Percentiles rank a stretch among this genome's conserved stretches.
These are phyloP conservation scores for Tenebrio molitor DNA, from an alignment of 1,140 invertebrate genomes.

Conservation along the genomic window DNA sequence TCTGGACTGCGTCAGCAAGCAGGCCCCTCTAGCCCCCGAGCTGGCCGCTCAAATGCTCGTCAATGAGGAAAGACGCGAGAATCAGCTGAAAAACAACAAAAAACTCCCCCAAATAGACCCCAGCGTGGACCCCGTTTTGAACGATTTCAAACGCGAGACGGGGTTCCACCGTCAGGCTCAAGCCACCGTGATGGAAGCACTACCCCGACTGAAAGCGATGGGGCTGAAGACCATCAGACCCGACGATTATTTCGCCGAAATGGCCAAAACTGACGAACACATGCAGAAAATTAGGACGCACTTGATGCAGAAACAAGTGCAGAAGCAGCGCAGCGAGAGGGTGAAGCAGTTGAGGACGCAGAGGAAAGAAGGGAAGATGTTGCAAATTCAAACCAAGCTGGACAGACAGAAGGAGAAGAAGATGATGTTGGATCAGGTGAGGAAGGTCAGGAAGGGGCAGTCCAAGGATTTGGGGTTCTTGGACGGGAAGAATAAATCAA, in stretches of 20 bases:
- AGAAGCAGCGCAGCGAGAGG: slow-evolving; percentile 88
- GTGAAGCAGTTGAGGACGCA: slow-evolving; percentile 90
- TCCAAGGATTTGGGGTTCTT: slow-evolving; percentile 86
- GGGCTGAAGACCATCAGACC: slow-evolving; percentile 86
- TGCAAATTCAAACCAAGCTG: slow-evolving; percentile 84
- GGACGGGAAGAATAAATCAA: slow-evolving; percentile 78
- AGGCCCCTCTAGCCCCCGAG: slow-evolving; percentile 86
- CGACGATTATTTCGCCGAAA: slow-evolving; percentile 98
- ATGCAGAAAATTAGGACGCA: slow-evolving; percentile 96
- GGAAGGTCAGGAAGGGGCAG: slow-evolving; percentile 88
- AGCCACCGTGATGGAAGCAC: slow-evolving; percentile 83
- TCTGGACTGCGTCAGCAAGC: slow-evolving; percentile 81
- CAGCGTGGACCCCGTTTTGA: slow-evolving; percentile 84
- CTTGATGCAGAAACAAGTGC: slow-evolving; percentile 86
- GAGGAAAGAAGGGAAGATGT: slow-evolving; percentile 93
- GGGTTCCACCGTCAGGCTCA: slow-evolving; percentile 94
- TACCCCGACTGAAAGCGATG: slow-evolving; percentile 81
- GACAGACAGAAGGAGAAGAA: slow-evolving; percentile 83
- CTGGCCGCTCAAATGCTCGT: slow-evolving; percentile 80
- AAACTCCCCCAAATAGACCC: slow-evolving; percentile 76
- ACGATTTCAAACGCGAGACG: slow-evolving; percentile 95
- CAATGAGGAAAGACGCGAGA: slow-evolving; percentile 78
- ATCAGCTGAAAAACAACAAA: slow-evolving; percentile 77
- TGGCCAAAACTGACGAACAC: slow-evolving; percentile 97
- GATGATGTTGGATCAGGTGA: slow-evolving; percentile 86